Evolutionary conservation across 1,140 invertebrate genomes (phyloP), one percentile per base, ranked within the genome.

Genomic region (Eumeta japonica): DNA sequence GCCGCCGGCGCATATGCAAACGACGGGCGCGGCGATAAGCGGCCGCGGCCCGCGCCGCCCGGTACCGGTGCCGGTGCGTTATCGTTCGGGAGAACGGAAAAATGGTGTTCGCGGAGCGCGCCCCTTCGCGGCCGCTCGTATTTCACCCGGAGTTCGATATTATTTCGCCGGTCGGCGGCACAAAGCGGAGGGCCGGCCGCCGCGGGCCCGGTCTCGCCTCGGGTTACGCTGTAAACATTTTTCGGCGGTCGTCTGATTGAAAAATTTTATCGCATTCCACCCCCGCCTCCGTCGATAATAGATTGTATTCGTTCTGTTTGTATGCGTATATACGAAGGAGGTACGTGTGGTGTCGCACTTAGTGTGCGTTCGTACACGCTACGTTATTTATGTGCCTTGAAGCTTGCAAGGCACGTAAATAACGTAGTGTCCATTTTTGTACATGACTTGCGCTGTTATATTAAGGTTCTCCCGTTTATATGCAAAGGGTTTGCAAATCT

Each of bases 211-310:
- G 32, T 45, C 3, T 17, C 52, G 64, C 62, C 62, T 68, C 57
- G 50, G 63, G 64, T 65, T 68, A 70, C 60, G 66, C 54, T 59
- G 65, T 73, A 70, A 70, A 68, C 67, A 73, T 68, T 68, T 68
- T 73, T 68, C 54, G 63, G 58, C 46, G 55, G 58, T 53, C 55
- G 58, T 50, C 57, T 73, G 68, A 71, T 73, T 73, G 64, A 71
- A 73, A 70, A 62, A 52, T 68, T 64, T 67, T 73, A 68, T 71
- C 66, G 55, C 59, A 63, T 73, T 62, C 57, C 51, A 52, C 48
- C 59, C 51, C 56, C 47, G 41, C 54, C 52, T 48, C 37, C 35
- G 38, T 37, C 46, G 53, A 59, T 61, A 63, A 63, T 61, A 50
- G 60, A 63, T 61, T 48, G 50, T 51, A 43, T 35, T 50, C 45